Base-by-base conservation (phyloP, 92 coral and sea anemone species). In the Porites rus region DNA sequence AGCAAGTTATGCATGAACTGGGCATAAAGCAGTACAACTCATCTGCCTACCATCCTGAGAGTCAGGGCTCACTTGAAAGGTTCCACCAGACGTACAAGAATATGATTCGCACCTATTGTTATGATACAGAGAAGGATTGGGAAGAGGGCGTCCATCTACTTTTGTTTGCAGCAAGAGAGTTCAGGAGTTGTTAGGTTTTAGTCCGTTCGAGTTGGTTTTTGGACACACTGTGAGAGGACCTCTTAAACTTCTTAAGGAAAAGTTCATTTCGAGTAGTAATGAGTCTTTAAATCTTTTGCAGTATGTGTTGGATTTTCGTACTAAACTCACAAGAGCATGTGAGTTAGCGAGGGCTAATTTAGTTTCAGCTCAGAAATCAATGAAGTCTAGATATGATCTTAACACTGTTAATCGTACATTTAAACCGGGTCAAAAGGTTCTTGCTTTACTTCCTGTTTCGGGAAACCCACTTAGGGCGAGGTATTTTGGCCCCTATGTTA, bases 1-100 rank as follows among this genome's bases (percentile, higher is more conserved):
- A 93, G 75, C 86, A 93, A 88, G 94, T 90, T 19, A 93, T 93
- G 96, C 64, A 90, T n/a, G 90, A 87, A 65, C 75, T 94, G 17
- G 77, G 76, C 21, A 91, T 93, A 50, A 82, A 13, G 28, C 88
- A 80, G 51, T 78, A 73, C 53, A 78, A 64, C 16, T 90, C 92
- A 2, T 53, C 89, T 58, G 92, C 86, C 43, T 93, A 93, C 59
- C 96, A 93, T 38, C 94, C 92, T 13, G 78, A 85, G 67, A 89
- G 82, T 61, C 86, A 93, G 17, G 96, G 93, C 7, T 65, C 92
- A 13, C 85, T 84, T 18, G 87, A 85, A 63, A 85, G 81, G 62
- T 88, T 73, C 54, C 92, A 90, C 38, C 83, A 86, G 70, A 93
- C 92, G 7, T 59, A 80, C 25, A 92, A 92, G 76, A 62, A 79